Evolutionary conservation across 2,888 invertebrate genomes (phyloP), one percentile per base, ranked within the genome.

Genomic region (Pachycephus smyrnensis): DNA sequence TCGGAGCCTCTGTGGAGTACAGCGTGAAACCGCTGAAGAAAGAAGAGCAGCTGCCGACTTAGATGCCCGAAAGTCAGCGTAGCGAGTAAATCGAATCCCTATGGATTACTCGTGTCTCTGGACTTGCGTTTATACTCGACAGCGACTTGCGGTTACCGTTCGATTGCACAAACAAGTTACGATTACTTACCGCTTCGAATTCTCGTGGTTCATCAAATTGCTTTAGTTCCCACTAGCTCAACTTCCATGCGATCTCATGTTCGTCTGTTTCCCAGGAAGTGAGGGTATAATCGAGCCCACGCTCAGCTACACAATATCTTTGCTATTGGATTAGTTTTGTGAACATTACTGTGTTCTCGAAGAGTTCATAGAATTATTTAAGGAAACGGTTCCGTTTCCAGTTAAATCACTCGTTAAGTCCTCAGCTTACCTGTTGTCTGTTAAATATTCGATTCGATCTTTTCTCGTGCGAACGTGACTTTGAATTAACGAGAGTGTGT

Each of bases 1-100:
- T 77, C 77, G 69, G 73, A 77, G 69, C 69, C 71, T 31, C 69
- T 68, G 68, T 73, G 31, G 9, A 55, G 6, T 55, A 55, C 23
- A 55, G 55, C 55, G 23, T 2, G 9, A 55, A 55, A 55, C 2
- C 9, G 55, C 9, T 23, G 2, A 55, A 55, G 55, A 55, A 55
- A 55, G 55, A 55, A 71, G 12, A 71, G 31, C 71, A 55, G 71
- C 71, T 33, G 31, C 71, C 23, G 71, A 31, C 71, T 31, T 71
- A 15, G 12, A 31, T 12, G 32, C 31, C 31, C 11, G 30, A 71
- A 71, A 31, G 31, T 71, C 12, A 23, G 31, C 32, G 71, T 30
- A 71, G 32, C 31, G 23, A 30, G 71, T 4, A 33, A 71, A 71
- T 71, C 31, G 71, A 71, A 33, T 71, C 31, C 31, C 31, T 3